Conservation (phyloP, 2,113 vertebrate species). For the Nesogale talazaci region DNA sequence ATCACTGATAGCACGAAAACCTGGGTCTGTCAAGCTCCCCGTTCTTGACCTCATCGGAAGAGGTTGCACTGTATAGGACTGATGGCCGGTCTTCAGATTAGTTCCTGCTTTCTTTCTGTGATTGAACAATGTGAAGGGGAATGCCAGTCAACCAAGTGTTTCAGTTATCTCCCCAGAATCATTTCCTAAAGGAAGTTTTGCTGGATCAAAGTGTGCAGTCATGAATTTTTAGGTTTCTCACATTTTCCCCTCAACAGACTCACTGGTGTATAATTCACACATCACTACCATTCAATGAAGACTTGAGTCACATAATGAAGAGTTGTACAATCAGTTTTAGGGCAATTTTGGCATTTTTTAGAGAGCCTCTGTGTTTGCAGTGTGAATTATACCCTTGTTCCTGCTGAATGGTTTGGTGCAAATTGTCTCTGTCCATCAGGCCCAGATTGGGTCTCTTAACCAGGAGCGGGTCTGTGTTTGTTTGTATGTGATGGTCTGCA, state of each 20-base stretch:
- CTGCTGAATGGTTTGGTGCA: slow-evolving; percentile 55
- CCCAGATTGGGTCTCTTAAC: too few species aligned
- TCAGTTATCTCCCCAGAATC: slow-evolving; percentile 57
- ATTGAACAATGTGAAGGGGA: slow-evolving; percentile 46
- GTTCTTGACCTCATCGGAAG: slow-evolving; percentile 21
- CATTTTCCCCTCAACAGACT: too few species aligned
- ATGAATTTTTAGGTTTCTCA: slow-evolving; percentile 57
- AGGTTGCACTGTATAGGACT: not conserved
- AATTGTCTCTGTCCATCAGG: slow-evolving; percentile 50
- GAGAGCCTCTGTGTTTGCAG: not conserved
- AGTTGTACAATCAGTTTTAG: too few species aligned
- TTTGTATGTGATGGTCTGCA: not conserved
- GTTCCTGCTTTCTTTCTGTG: slow-evolving; percentile 60
- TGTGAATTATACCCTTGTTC: slow-evolving; percentile 48
- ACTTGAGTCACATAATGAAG: too few species aligned
- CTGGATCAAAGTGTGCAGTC: slow-evolving; percentile 42
- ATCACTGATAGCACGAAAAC: not conserved
- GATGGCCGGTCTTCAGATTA: not conserved
- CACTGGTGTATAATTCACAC: too few species aligned
- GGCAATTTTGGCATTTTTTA: slow-evolving; percentile 59
- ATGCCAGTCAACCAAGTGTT: slow-evolving; percentile 45
- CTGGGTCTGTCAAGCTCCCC: slow-evolving; percentile 1
- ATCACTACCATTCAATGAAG: too few species aligned
- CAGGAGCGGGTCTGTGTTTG: not conserved
- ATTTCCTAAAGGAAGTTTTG: slow-evolving; percentile 42